Conservation (phyloP, 2,797 vertebrate genomes). For the Pristis pectinata region DNA sequence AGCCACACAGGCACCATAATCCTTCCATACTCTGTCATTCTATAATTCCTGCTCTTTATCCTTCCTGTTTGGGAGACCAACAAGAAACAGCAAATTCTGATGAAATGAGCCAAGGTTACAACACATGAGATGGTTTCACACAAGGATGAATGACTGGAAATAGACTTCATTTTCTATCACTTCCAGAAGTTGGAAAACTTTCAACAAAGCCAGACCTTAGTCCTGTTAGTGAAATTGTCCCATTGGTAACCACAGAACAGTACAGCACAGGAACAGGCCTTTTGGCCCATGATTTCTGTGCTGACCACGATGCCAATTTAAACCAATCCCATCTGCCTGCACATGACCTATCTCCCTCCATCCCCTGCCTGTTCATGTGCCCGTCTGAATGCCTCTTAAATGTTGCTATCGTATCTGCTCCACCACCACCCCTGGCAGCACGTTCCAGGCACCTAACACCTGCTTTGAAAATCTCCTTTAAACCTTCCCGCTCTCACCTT, state of each 20-base stretch:
- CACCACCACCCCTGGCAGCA: too few species aligned
- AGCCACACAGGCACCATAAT: not conserved
- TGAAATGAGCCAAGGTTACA: not conserved
- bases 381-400: too few species aligned
- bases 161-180: not conserved
- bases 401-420: too few species aligned
- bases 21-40: not conserved
- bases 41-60: not conserved
- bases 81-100: not conserved
- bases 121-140: not conserved
- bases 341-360: too few species aligned
- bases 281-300: too few species aligned
- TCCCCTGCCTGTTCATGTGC: too few species aligned
- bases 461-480: too few species aligned
- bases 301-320: too few species aligned
- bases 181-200: not conserved
- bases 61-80: not conserved
- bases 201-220: not conserved
- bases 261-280: too few species aligned
- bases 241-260: not conserved
- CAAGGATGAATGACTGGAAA: not conserved
- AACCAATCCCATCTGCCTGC: too few species aligned
- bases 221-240: not conserved
- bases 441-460: too few species aligned
- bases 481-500: not conserved